Conservation (phyloP, 2,888 invertebrate genomes). For the Leptinotarsa peninsularis region DNA sequence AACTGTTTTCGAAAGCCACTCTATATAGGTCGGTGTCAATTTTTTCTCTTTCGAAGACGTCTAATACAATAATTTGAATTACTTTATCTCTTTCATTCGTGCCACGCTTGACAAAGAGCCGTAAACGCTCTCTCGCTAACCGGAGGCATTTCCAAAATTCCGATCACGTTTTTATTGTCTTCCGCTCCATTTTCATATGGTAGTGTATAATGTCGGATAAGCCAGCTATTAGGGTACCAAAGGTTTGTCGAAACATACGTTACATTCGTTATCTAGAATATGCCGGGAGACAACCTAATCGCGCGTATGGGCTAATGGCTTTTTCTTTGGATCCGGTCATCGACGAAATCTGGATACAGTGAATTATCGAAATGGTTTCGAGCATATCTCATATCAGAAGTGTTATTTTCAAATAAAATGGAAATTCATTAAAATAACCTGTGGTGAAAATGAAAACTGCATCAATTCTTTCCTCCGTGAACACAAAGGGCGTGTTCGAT, state of each 20-base stretch:
- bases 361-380: background rate
- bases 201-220: constrained; percentile 23
- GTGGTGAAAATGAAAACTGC: too few relatives aligned
- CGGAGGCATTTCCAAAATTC: constrained; percentile 4
- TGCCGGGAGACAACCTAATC: constrained; percentile 11
- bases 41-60: constrained; percentile 8
- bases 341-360: background rate
- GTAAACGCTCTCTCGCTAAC: background rate
- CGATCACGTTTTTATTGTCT: constrained; percentile 31
- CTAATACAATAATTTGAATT: constrained; percentile 25
- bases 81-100: constrained; percentile 21
- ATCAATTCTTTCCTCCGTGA: too few relatives aligned
- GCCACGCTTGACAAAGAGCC: constrained; percentile 9
- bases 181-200: constrained; percentile 29
- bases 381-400: too few relatives aligned
- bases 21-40: background rate
- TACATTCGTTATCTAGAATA: constrained; percentile 16
- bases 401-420: too few relatives aligned
- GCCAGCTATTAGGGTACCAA: constrained; percentile 12
- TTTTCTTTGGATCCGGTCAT: background rate
- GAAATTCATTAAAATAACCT: too few relatives aligned
- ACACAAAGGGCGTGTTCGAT: too few relatives aligned
- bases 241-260: constrained; percentile 9
- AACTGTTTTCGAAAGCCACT: background rate
- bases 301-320: background rate